Conservation (phyloP, 2,888 invertebrate genomes). For the Diarsia brunnea region DNA sequence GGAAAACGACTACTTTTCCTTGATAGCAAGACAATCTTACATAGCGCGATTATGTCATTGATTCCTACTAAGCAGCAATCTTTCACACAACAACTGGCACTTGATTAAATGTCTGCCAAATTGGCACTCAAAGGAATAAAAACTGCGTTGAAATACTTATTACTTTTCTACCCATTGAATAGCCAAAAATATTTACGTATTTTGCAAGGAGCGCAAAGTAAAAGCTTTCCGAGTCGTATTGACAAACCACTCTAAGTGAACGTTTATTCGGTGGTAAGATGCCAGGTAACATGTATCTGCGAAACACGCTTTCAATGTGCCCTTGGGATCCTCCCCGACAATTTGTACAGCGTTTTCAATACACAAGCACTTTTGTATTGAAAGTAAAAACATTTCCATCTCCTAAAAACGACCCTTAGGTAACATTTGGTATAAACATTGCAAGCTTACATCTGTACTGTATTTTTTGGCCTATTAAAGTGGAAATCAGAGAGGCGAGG, state of each 20-base stretch:
- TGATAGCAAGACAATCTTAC: background rate
- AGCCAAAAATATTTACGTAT: constrained; percentile 53
- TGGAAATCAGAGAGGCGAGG: constrained; percentile 20
- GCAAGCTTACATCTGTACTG: constrained; percentile 27
- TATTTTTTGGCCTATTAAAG: constrained; percentile 27
- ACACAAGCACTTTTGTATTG: constrained; percentile 70
- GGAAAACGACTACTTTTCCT: background rate
- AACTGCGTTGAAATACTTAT: constrained; percentile 25
- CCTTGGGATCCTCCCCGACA: constrained; percentile 71
- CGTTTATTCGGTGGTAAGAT: constrained; percentile 78
- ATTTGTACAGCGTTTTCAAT: constrained; percentile 71
- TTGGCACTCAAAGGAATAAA: constrained; percentile 11
- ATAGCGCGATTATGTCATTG: background rate
- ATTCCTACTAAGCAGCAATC: constrained; percentile 16
- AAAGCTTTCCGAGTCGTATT: constrained; percentile 80
- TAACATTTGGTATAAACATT: constrained; percentile 62
- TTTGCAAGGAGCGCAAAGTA: constrained; percentile 72
- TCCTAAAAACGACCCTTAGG: constrained; percentile 65
- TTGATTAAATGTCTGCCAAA: constrained; percentile 26
- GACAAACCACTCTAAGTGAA: constrained; percentile 81
- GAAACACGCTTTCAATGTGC: constrained; percentile 74
- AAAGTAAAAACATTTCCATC: constrained; percentile 70
- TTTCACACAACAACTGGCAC: constrained; percentile 17
- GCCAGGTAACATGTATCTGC: constrained; percentile 72
- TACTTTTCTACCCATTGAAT: constrained; percentile 31